A percentile compares a stretch with the other conserved stretches of the same genome.
These are phyloP conservation scores for Dolomedes plantarius DNA, from an alignment of 2,888 invertebrate genomes.

Conservation along the genomic window DNA sequence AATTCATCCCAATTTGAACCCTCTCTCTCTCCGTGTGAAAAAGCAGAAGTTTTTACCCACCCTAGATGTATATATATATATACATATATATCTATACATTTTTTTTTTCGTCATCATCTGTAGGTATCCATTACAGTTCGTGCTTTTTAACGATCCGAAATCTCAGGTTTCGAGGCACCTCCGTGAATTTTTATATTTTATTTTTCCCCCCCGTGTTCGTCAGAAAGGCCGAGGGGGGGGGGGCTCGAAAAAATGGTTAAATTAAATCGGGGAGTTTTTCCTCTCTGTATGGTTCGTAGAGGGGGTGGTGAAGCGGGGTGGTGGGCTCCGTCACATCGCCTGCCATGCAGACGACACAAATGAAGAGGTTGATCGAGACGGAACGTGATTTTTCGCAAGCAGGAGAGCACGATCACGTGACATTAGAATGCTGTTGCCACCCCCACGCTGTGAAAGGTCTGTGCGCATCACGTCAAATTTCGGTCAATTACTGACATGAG, in stretches of 20 bases:
- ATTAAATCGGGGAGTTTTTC: constrained; percentile 19
- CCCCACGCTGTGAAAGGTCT: constrained; percentile 27
- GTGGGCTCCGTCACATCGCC: constrained; percentile 16
- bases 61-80: background rate
- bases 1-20: constrained; percentile 18
- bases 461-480: constrained; percentile 53
- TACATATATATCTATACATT: background rate
- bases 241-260: constrained; percentile 11
- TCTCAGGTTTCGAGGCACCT: background rate
- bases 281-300: background rate
- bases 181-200: background rate
- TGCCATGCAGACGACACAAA: constrained; percentile 57
- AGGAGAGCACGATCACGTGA: constrained; percentile 65
- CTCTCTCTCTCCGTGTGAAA: background rate
- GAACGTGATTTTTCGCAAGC: constrained; percentile 62
- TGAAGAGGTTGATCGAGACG: constrained; percentile 44
- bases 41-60: background rate
- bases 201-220: constrained; percentile 1
- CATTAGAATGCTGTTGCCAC: constrained; percentile 26
- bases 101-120: background rate
- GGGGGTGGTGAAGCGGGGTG: background rate
- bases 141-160: constrained; percentile 37
- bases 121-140: constrained; percentile 49
- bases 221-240: too few species aligned
- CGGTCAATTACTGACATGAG: constrained; percentile 47